These are phyloP conservation scores for Bemisia tabaci DNA, from an alignment of 1,140 invertebrate genomes.

Conservation along the genomic window DNA sequence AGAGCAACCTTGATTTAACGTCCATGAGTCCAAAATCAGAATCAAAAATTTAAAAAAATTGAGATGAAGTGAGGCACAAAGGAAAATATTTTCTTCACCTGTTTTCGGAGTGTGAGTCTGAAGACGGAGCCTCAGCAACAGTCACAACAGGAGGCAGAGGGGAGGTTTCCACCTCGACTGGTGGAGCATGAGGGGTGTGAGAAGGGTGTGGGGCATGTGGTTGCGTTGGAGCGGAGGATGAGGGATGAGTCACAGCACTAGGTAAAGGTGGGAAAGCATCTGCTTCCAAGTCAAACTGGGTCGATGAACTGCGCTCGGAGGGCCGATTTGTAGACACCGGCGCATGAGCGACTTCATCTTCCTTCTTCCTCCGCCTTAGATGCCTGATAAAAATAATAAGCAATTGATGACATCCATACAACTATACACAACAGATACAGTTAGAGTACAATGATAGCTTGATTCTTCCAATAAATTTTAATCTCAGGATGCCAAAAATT, in stretches of 20 bases:
- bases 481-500: not conserved
- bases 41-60: too few species aligned
- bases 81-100: not conserved
- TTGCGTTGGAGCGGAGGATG: slow-evolving; percentile 2
- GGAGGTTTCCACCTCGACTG: too few species aligned
- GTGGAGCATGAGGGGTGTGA: too few species aligned
- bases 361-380: slow-evolving; percentile 31
- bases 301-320: slow-evolving; percentile 14
- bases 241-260: slow-evolving; percentile 33
- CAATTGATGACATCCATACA: too few species aligned
- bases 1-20: too few species aligned
- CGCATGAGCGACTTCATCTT: slow-evolving; percentile 26
- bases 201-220: not conserved
- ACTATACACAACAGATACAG: too few species aligned
- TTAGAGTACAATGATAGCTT: not conserved
- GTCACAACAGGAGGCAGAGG: slow-evolving; percentile 9
- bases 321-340: not conserved
- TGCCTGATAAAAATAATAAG: slow-evolving; percentile 20
- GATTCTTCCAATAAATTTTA: not conserved
- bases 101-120: not conserved
- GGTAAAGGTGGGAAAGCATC: slow-evolving; percentile 70
- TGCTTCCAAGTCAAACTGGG: slow-evolving; percentile 66
- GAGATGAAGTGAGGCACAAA: too few species aligned
- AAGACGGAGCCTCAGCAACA: not conserved
- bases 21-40: too few species aligned